Evolutionary conservation across 2,113 vertebrate species (phyloP), one percentile per base, ranked within the genome.

Genomic region (Mobula birostris): DNA sequence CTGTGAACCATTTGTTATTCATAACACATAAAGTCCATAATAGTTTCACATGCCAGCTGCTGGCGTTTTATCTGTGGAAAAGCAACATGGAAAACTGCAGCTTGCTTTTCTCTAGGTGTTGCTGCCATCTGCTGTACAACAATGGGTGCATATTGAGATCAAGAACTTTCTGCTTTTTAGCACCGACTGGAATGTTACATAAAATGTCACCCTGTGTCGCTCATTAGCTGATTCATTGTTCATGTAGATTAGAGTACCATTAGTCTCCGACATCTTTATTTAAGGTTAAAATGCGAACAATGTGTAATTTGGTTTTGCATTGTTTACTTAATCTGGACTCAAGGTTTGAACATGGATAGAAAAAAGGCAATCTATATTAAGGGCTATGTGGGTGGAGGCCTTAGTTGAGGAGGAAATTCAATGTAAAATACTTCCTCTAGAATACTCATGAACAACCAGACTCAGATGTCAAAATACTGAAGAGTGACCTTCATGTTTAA

Each of bases 71-170:
- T 76, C 40, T 15, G 36, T 27, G 11, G 15, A 29, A 24, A 14
- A 27, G 11, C 11, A 11, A 61, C 27, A 11, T 7, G 8, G 12
- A 32, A 90, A 90, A 3, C 66, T 93, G 90, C 17, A 36, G 0
- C 70, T 56, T 48, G 68, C 36, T 27, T 40, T 74, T 32, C 68
- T 27, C 66, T 40, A 70, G 21, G 24, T 93, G 21, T 93, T 93
- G 24, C 91, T 93, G 91, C 91, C 91, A 93, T 93, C 91, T 93
- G 40, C 91, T 74, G 91, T 70, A 56, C 21, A 48, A 76, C 21
- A 1, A 56, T 27, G 40, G 19, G 0, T 72, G 66, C 7, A 74
- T 29, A 36, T 74, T 27, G 70, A 11, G 29, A 74, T 56, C 70
- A 7, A 12, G 7, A 48, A 27, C 11, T 24, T 76, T 74, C 72